Evolutionary conservation across 1,140 invertebrate species (phyloP).

Genomic region (Andrena cerasifolii): DNA sequence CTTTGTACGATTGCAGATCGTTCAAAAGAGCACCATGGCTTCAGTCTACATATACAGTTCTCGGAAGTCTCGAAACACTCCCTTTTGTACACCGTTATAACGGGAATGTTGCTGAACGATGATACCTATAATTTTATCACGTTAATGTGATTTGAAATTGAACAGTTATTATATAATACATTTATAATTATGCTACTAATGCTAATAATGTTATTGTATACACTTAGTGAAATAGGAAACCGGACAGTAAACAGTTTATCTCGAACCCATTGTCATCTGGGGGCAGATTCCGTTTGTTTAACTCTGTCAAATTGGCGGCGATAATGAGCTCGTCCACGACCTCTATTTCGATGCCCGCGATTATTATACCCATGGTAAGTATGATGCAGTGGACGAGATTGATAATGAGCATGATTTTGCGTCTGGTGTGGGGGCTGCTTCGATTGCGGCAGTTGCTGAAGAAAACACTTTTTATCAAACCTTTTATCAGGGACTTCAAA

Average conservation of each 20-base stretch:
- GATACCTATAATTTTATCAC: slow-evolving; percentile 71
- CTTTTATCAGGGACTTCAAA: too few relatives aligned
- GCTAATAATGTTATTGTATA: slow-evolving; percentile 62
- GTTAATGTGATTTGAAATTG: slow-evolving; percentile 61
- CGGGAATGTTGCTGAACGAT: slow-evolving; percentile 69
- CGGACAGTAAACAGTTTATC: slow-evolving; percentile 53
- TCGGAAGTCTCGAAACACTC: slow-evolving; percentile 54
- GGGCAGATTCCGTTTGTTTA: slow-evolving; percentile 75
- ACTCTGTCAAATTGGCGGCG: slow-evolving; percentile 76
- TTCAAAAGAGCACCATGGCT: slow-evolving; percentile 66
- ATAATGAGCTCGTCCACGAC: slow-evolving; percentile 72
- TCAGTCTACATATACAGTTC: slow-evolving; percentile 65
- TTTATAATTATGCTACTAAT: slow-evolving; percentile 64
- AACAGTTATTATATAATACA: slow-evolving; percentile 62
- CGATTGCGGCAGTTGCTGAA: slow-evolving; percentile 59
- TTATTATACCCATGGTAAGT: slow-evolving; percentile 68
- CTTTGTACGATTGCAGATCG: slow-evolving; percentile 58
- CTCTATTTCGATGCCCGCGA: slow-evolving; percentile 73
- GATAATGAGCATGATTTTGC: slow-evolving; percentile 62
- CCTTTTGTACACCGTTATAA: slow-evolving; percentile 70
- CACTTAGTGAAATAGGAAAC: slow-evolving; percentile 58
- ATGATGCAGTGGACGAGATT: slow-evolving; percentile 72
- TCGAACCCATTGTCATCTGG: slow-evolving; percentile 81
- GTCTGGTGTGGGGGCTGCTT: slow-evolving; percentile 66
- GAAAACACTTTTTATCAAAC: background rate